Conservation (phyloP, 2,113 vertebrate genomes). For the Leiothrix lutea region DNA sequence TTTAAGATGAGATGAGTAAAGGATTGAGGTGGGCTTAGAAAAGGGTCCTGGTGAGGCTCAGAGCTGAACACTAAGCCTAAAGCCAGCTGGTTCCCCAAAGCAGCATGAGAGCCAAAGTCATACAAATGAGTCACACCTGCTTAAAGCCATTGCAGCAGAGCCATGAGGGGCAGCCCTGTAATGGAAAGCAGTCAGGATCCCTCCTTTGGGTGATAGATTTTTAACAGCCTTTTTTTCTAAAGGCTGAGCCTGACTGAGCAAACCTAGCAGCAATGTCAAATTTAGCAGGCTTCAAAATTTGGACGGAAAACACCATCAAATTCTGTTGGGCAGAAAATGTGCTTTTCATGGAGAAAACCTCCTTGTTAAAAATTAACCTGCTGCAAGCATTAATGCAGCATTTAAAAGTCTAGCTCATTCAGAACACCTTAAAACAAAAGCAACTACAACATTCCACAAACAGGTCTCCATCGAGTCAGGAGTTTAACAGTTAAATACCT, state of each 20-base stretch:
- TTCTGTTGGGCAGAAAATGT: background rate
- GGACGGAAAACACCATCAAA: background rate
- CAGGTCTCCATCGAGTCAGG: background rate
- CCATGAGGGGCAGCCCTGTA: background rate
- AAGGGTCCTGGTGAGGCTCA: background rate
- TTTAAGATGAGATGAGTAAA: background rate
- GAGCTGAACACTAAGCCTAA: background rate
- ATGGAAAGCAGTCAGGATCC: background rate
- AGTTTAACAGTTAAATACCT: constrained; percentile 39
- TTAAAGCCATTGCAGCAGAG: background rate
- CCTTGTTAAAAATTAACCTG: constrained; percentile 38
- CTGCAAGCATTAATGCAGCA: background rate
- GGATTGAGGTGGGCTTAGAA: background rate
- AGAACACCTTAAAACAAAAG: constrained; percentile 16
- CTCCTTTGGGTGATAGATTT: background rate
- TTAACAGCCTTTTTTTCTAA: background rate
- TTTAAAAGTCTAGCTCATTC: constrained; percentile 24
- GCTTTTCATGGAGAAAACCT: background rate
- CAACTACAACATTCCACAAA: constrained; percentile 31
- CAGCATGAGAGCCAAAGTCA: background rate
- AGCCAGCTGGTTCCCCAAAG: background rate
- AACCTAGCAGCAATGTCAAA: background rate
- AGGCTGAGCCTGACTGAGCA: background rate
- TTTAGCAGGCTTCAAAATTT: background rate
- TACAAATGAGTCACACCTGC: constrained; percentile 10